Percentiles rank a stretch among this genome's conserved stretches.
Conservation (phyloP, 92 coral and sea anemone genomes). For the Montipora capitata region DNA sequence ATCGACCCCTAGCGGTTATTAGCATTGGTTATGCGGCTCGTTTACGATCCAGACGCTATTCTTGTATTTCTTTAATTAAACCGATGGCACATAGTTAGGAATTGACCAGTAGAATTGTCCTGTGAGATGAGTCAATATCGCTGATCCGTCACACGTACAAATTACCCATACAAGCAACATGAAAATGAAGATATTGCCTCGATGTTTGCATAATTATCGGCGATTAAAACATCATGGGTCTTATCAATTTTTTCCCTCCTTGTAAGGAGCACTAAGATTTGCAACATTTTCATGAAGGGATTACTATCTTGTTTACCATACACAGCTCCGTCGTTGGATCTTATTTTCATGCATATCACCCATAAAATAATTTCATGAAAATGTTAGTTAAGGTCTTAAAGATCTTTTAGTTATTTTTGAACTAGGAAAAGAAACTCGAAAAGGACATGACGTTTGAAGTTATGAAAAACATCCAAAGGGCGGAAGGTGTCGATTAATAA, state of each 20-base stretch:
- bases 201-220: conserved; percentile 28
- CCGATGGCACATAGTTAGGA: conserved; percentile 7
- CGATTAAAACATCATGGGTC: conserved; percentile 20
- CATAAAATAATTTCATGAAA: not conserved
- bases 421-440: not conserved
- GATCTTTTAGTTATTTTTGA: not conserved
- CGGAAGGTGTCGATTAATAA: conserved; percentile 52
- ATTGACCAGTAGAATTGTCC: not conserved
- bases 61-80: conserved; percentile 33
- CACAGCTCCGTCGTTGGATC: not conserved
- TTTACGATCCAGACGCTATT: conserved; percentile 14
- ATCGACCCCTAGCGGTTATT: conserved; percentile 71
- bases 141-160: not conserved
- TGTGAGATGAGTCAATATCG: not conserved
- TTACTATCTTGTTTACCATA: not conserved
- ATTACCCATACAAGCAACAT: not conserved
- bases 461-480: not conserved
- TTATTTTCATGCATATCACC: conserved; percentile 29
- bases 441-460: not conserved
- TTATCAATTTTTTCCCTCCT: not conserved
- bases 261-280: conserved; percentile 11
- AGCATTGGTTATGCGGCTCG: conserved; percentile 65
- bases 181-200: not conserved
- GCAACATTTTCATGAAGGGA: not conserved
- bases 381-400: not conserved